phyloP scores from a whole-genome alignment of 2,888 invertebrate genomes.

The Cosmorhoe ocellata region DNA sequence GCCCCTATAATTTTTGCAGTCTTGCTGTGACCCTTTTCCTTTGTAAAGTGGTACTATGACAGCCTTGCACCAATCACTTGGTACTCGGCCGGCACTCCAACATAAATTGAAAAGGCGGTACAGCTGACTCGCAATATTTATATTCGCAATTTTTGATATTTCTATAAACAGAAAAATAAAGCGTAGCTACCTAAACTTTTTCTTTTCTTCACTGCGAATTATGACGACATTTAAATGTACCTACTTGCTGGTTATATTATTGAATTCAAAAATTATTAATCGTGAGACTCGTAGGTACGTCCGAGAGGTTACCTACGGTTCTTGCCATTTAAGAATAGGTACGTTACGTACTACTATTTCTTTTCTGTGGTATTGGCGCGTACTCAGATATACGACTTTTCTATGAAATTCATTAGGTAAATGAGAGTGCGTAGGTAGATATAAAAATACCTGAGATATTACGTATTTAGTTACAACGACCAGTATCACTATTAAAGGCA shows the following conservation, averaged over 20 bases:
- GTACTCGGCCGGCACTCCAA: too few relatives aligned
- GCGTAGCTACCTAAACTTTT: background rate
- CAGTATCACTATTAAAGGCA: too few relatives aligned
- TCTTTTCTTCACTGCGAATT: conserved; percentile 1
- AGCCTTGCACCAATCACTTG: too few relatives aligned
- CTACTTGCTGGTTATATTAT: conserved; percentile 4
- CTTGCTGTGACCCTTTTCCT: too few relatives aligned
- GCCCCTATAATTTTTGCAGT: too few relatives aligned
- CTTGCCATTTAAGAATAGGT: conserved; percentile 26
- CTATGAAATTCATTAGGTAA: conserved; percentile 5
- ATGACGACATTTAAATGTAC: conserved; percentile 6
- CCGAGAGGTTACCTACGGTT: conserved; percentile 8
- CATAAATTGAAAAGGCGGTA: too few relatives aligned
- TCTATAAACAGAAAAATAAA: background rate
- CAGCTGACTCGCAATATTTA: too few relatives aligned
- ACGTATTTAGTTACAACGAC: too few relatives aligned
- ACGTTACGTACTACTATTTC: background rate
- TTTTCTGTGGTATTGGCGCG: too few relatives aligned
- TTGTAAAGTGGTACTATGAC: too few relatives aligned
- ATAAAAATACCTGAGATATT: too few relatives aligned
- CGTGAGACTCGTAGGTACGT: background rate
- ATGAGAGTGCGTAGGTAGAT: background rate
- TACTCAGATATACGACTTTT: background rate
- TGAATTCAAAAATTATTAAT: background rate
- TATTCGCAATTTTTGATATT: too few relatives aligned